phyloP scores from a whole-genome alignment of 2,113 vertebrate genomes.

The Regulus satrapa region DNA sequence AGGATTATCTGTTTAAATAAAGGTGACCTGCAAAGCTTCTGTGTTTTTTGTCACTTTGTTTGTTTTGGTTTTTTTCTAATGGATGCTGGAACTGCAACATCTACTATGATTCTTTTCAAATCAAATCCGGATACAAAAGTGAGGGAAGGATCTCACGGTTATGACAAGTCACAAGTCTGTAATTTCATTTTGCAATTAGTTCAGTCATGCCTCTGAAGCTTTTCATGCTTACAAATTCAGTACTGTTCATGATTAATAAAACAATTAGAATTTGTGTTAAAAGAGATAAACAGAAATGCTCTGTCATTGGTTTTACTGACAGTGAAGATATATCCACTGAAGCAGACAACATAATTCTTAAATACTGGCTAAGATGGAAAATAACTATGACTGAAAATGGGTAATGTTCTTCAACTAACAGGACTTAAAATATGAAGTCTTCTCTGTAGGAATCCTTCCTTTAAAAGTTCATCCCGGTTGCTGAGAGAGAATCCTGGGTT shows the following conservation, averaged over 20 bases:
- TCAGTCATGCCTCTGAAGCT: neutral
- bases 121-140: neutral
- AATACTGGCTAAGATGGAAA: neutral
- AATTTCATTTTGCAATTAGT: neutral
- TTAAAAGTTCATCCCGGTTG: neutral
- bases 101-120: neutral
- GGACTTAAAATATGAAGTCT: neutral
- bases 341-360: neutral
- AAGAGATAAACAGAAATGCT: neutral
- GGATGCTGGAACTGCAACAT: conserved; percentile 1
- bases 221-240: neutral
- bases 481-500: neutral
- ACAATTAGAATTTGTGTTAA: neutral
- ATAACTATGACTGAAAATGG: neutral
- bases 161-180: neutral
- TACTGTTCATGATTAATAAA: neutral
- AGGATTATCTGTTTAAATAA: neutral
- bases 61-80: neutral
- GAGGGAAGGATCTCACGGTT: neutral
- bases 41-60: neutral
- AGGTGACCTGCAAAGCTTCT: neutral
- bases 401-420: neutral
- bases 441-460: neutral
- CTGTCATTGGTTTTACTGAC: neutral
- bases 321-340: neutral